These are phyloP conservation scores for Conopomorpha cramerella DNA, from an alignment of 1,140 invertebrate species.

Conservation along the genomic window DNA sequence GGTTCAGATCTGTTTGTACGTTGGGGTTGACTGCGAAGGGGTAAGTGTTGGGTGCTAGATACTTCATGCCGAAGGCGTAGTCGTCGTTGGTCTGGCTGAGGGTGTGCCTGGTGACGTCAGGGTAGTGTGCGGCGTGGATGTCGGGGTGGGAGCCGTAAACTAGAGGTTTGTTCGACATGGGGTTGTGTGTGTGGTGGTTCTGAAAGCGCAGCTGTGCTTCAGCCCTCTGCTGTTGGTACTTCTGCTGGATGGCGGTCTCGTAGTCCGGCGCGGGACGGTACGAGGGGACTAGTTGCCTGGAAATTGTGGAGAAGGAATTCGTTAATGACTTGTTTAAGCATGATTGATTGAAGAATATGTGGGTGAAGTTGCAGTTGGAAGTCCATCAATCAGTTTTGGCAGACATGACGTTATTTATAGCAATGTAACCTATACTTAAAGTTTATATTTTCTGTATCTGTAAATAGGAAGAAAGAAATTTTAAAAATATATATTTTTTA, in stretches of 20 bases:
- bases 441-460: too few species aligned
- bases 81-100: constrained; percentile 36
- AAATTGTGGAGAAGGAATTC: too few species aligned
- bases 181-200: constrained; percentile 31
- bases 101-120: constrained; percentile 67
- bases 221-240: constrained; percentile 62
- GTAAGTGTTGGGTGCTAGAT: constrained; percentile 25
- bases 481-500: too few species aligned
- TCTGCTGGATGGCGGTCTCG: constrained; percentile 88
- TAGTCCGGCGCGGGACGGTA: constrained; percentile 94
- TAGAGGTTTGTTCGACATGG: constrained; percentile 31
- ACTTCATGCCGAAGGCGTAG: constrained; percentile 31
- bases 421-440: too few species aligned
- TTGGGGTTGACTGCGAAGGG: constrained; percentile 41
- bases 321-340: too few species aligned
- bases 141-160: constrained; percentile 70
- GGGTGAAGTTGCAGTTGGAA: too few species aligned
- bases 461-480: too few species aligned
- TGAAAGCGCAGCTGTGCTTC: constrained; percentile 45
- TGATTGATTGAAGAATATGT: too few species aligned
- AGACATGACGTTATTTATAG: too few species aligned
- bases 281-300: constrained; percentile 77
- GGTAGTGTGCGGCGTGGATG: constrained; percentile 64
- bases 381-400: too few species aligned
- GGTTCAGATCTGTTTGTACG: constrained; percentile 34